Base-by-base conservation (phyloP, 2,113 vertebrate genomes). In the Dissostichus mawsoni region DNA sequence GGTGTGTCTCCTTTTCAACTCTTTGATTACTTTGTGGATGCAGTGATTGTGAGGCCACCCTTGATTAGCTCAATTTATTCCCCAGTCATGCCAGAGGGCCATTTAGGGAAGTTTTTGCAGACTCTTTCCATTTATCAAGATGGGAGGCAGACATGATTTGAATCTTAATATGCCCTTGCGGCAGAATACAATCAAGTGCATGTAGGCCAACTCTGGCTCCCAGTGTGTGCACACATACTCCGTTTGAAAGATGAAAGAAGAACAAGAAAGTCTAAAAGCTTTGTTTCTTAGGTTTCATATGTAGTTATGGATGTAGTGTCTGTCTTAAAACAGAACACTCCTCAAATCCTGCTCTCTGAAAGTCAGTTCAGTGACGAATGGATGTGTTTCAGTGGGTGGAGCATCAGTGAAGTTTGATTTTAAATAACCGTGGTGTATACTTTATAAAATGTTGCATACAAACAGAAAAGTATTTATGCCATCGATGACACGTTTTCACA, bases 51-150 rank as follows among this genome's bases (percentile, higher is more conserved):
- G 86, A 86, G 91, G 90, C 88, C 83, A 83, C 75, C 84, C 84
- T 87, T 93, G 90, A 94, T 92, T 92, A 92, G 88, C 91, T 89
- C 78, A 87, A 89, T 93, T 89, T 92, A 92, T 94, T 93, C 91
- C 79, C 78, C 65, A 80, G 90, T 70, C 88, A 89, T 90, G 88
- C 91, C 92, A 92, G 91, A 92, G 72, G 85, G 81, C 88, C 88
- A 89, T 94, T 94, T 91, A 91, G 90, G 87, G 87, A 91, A 89
- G 83, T 93, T 94, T 91, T 92, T 81, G 81, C 87, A 87, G 75
- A 91, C 89, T 85, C 81, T 77, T 83, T 91, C 82, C 81, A 92
- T 94, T 93, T 92, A 92, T 94, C 90, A 92, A 88, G 88, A 92
- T 83, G 74, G 87, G 84, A 86, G 68, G 89, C 70, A 47, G 84